These are phyloP conservation scores for Andrena haemorrhoa DNA, from an alignment of 2,888 invertebrate species.

Conservation along the genomic window DNA sequence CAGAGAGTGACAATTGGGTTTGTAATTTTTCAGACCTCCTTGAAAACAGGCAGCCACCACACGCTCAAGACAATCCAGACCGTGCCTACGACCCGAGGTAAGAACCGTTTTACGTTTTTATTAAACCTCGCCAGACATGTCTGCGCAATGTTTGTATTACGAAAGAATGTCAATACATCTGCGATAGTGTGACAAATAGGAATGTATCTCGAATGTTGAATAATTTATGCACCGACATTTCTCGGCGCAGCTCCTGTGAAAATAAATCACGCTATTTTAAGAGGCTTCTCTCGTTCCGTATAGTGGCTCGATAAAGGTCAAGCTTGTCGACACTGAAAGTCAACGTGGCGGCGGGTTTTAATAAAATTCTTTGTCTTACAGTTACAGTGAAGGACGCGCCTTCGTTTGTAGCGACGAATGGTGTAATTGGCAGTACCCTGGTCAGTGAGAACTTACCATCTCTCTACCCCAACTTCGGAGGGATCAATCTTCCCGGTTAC, in stretches of 20 bases:
- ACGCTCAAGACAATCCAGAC: constrained; percentile 10
- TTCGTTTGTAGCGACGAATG: not conserved
- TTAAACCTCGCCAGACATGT: not conserved
- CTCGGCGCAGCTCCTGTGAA: not conserved
- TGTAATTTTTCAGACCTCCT: not conserved
- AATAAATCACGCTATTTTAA: not conserved
- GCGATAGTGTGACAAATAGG: not conserved
- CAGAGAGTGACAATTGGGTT: not conserved
- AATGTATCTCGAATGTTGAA: not conserved
- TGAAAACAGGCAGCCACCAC: not conserved
- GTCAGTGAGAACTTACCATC: not conserved
- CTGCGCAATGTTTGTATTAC: constrained; percentile 18
- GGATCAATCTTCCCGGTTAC: not conserved
- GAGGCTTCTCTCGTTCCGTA: not conserved
- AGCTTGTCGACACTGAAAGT: not conserved
- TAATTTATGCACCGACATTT: constrained; percentile 25
- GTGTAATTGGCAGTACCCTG: not conserved
- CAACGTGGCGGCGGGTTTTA: too few species aligned
- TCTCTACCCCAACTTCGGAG: not conserved
- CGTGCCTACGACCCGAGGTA: constrained; percentile 27
- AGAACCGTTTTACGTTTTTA: not conserved
- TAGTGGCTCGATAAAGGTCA: not conserved
- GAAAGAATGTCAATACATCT: constrained; percentile 5
- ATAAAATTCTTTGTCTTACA: too few species aligned
- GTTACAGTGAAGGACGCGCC: not conserved